Evolutionary conservation across 1,140 invertebrate species (phyloP).

Genomic region (Manduca sexta): DNA sequence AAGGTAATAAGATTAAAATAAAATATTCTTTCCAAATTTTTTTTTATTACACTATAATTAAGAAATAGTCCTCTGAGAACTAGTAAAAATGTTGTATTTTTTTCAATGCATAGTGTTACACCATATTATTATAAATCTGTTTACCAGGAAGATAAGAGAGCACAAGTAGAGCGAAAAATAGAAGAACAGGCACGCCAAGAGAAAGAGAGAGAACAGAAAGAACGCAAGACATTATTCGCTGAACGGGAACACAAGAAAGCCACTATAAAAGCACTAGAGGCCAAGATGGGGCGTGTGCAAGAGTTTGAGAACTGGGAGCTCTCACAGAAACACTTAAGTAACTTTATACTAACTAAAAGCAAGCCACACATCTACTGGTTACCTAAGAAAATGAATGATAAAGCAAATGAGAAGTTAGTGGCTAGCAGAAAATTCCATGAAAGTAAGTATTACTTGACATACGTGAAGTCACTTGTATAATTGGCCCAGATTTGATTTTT

Average conservation of each 20-base stretch:
- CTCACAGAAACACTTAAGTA: conserved; percentile 82
- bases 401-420: conserved; percentile 66
- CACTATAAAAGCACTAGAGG: conserved; percentile 91
- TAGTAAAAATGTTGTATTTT: no score
- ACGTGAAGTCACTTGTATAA: no score
- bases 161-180: conserved; percentile 93
- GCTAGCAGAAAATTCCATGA: conserved; percentile 70
- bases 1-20: conserved; percentile 58
- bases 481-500: background rate
- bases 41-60: no score
- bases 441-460: conserved; percentile 58
- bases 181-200: conserved; percentile 93
- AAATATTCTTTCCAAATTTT: no score
- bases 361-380: conserved; percentile 92
- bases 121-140: background rate
- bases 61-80: no score
- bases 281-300: conserved; percentile 90
- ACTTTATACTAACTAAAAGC: conserved; percentile 91
- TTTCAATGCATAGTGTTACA: no score
- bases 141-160: conserved; percentile 72
- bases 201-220: conserved; percentile 88
- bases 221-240: conserved; percentile 88
- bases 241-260: conserved; percentile 90
- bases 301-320: conserved; percentile 93
- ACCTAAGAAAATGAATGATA: conserved; percentile 81